Conservation (phyloP, 35 echinoderm and acorn worm species). For the Lytechinus variegatus region DNA sequence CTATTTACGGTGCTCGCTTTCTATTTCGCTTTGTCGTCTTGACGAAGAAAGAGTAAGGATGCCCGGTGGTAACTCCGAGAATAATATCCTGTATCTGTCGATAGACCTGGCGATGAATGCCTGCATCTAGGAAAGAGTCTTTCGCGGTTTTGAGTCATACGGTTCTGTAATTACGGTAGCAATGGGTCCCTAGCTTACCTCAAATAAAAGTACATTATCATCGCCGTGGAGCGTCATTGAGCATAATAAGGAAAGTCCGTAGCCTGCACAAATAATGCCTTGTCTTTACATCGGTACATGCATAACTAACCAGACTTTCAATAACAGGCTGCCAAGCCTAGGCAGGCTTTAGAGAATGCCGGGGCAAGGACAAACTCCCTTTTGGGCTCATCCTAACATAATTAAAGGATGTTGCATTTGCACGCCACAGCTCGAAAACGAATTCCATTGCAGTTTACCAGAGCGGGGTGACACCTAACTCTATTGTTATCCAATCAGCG, state of each 20-base stretch:
- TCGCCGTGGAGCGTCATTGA: not conserved
- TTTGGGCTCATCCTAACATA: not conserved
- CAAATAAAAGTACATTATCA: slow-evolving; percentile 20
- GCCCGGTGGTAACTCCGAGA: not conserved
- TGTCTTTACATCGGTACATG: not conserved
- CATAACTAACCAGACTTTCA: not conserved
- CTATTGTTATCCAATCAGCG: slow-evolving; percentile 3
- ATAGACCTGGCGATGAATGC: not conserved
- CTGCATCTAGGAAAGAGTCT: not conserved
- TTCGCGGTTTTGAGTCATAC: not conserved
- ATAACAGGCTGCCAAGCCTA: not conserved
- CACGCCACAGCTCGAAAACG: not conserved
- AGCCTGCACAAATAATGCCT: slow-evolving; percentile 17
- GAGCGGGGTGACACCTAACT: not conserved
- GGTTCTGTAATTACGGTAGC: slow-evolving; percentile 17
- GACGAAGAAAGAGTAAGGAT: not conserved
- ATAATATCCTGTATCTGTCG: not conserved
- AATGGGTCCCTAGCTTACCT: not conserved
- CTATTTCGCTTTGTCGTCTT: not conserved
- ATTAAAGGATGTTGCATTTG: slow-evolving; percentile 10
- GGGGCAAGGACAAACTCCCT: not conserved
- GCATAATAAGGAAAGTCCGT: not conserved
- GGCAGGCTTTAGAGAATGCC: not conserved
- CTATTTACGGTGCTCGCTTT: not conserved
- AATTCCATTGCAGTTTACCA: not conserved